Evolutionary conservation across 2,797 vertebrate genomes (phyloP).

Genomic region (Xiphorhynchus erythropygius): DNA sequence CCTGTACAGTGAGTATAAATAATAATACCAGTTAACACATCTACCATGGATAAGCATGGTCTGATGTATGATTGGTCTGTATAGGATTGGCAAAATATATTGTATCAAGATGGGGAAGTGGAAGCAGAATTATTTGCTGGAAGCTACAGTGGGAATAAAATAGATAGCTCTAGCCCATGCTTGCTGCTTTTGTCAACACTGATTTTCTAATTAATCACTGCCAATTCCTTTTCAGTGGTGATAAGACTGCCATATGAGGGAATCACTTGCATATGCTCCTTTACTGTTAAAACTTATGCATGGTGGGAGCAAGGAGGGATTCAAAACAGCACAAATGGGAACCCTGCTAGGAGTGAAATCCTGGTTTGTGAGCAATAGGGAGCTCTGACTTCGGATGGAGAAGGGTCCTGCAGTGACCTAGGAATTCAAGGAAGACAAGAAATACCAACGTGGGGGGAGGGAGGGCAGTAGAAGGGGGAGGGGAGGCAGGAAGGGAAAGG

Average conservation of each 20-base stretch:
- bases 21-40: background rate
- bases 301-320: background rate
- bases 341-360: background rate
- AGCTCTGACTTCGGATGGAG: background rate
- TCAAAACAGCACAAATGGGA: background rate
- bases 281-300: background rate
- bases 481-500: too few relatives aligned
- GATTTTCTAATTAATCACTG: background rate
- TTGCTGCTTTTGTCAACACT: background rate
- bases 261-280: background rate
- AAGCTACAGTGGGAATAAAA: background rate
- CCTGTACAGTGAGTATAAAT: background rate
- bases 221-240: background rate
- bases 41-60: background rate
- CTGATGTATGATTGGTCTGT: background rate
- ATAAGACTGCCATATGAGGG: background rate
- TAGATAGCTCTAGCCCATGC: background rate
- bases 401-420: too few relatives aligned
- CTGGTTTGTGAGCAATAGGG: background rate
- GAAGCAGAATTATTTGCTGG: background rate
- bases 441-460: fast-evolving
- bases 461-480: fast-evolving
- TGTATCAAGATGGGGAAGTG: background rate
- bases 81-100: background rate
- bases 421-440: background rate